These are phyloP conservation scores for Stenotaenia linearis DNA, from an alignment of 2,888 invertebrate species.

Conservation along the genomic window DNA sequence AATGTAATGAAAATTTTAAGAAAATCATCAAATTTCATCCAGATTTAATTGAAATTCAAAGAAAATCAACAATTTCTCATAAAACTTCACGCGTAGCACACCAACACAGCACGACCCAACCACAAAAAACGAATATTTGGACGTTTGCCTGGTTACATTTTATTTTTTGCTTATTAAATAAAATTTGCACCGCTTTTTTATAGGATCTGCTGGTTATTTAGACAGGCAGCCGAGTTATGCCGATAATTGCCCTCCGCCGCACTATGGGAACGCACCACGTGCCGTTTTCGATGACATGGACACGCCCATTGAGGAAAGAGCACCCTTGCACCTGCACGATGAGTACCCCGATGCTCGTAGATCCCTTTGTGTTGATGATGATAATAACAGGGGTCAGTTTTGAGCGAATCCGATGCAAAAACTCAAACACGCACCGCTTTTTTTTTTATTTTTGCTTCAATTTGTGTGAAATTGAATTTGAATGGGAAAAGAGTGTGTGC, in stretches of 20 bases:
- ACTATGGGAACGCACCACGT: constrained; percentile 37
- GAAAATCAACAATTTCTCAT: too few relatives aligned
- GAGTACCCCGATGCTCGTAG: constrained; percentile 30
- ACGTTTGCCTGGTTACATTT: too few relatives aligned
- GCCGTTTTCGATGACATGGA: constrained; percentile 40
- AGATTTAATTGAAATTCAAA: too few relatives aligned
- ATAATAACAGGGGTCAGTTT: constrained; percentile 36
- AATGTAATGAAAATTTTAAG: background rate
- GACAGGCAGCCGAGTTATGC: constrained; percentile 39
- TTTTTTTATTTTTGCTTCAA: background rate
- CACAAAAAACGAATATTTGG: too few relatives aligned
- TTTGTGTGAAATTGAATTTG: background rate
- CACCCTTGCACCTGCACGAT: background rate
- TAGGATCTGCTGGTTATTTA: constrained; percentile 38
- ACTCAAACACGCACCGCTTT: background rate
- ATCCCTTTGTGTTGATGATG: constrained; percentile 38
- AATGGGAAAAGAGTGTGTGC: background rate
- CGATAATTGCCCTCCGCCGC: constrained; percentile 31
- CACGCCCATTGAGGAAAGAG: background rate
- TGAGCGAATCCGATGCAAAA: background rate
- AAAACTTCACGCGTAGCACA: too few relatives aligned
- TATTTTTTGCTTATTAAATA: too few relatives aligned
- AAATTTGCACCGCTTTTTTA: background rate
- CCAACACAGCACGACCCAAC: too few relatives aligned
- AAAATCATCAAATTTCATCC: too few relatives aligned